Percentiles rank a stretch among this genome's conserved stretches.
phyloP scores from a whole-genome alignment of 2,888 invertebrate genomes.

The Heliconius aoede region DNA sequence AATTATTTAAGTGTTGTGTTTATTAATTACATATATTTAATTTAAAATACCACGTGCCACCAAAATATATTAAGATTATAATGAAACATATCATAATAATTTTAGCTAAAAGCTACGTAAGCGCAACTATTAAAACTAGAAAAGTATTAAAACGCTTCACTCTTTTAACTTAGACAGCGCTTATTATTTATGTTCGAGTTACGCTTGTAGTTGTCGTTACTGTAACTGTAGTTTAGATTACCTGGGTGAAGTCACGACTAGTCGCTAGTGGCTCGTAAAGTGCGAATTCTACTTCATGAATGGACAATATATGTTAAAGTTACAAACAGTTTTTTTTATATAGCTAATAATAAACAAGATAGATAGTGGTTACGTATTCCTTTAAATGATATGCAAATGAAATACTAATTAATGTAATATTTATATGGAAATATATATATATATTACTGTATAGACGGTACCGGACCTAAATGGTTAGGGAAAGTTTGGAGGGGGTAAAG shows the following conservation, averaged over 20 bases:
- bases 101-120: background rate
- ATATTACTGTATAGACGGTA: too few relatives aligned
- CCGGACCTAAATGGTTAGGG: too few relatives aligned
- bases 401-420: background rate
- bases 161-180: background rate
- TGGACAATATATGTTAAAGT: slow-evolving; percentile 20
- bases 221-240: slow-evolving; percentile 22
- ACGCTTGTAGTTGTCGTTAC: slow-evolving; percentile 23
- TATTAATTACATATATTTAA: too few relatives aligned
- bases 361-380: too few relatives aligned
- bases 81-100: too few relatives aligned
- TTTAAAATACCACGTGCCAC: too few relatives aligned
- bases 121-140: background rate
- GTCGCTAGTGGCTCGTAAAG: slow-evolving; percentile 16
- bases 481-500: background rate
- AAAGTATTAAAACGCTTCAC: slow-evolving; percentile 13
- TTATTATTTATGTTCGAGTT: slow-evolving; percentile 17
- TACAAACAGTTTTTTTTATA: slow-evolving; percentile 2
- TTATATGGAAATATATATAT: background rate
- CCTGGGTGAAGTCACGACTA: slow-evolving; percentile 20
- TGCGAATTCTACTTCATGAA: slow-evolving; percentile 3
- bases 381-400: background rate
- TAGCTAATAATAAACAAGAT: slow-evolving; percentile 2
- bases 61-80: too few relatives aligned
- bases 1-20: too few relatives aligned